These are phyloP conservation scores for Parazoanthus atlanticus DNA, from an alignment of 92 coral and sea anemone species.

Conservation along the genomic window DNA sequence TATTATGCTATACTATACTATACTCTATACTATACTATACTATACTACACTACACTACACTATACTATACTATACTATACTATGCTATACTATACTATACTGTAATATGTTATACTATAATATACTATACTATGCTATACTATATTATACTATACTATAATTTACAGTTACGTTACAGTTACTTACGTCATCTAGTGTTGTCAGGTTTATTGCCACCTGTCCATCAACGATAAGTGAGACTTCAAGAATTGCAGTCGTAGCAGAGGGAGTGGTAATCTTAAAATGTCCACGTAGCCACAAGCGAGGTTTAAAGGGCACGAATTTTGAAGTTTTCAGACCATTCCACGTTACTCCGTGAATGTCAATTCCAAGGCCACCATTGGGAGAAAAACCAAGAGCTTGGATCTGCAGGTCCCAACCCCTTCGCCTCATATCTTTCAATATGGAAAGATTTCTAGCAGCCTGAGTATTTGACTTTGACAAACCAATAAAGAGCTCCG, in stretches of 20 bases:
- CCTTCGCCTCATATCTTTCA: conserved; percentile 43
- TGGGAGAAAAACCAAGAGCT: conserved; percentile 39
- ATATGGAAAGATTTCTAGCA: background rate
- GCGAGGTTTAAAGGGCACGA: conserved; percentile 27
- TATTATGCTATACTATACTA: too few species aligned
- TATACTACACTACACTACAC: too few species aligned
- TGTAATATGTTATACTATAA: too few species aligned
- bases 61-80: too few species aligned
- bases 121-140: too few species aligned
- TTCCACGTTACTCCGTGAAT: conserved; percentile 45
- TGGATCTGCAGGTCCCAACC: conserved; percentile 44
- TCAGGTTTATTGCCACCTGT: conserved; percentile 11
- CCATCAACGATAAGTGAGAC: conserved; percentile 12
- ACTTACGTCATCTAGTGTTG: conserved; percentile 40
- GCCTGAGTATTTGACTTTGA: conserved; percentile 14
- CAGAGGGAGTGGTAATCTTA: background rate
- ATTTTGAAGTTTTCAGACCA: conserved; percentile 22
- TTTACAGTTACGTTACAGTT: background rate
- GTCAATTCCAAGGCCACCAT: background rate
- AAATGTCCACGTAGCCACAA: conserved; percentile 51
- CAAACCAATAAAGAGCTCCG: conserved; percentile 40
- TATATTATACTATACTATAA: too few species aligned
- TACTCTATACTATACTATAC: too few species aligned
- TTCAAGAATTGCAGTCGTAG: background rate
- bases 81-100: too few species aligned